Evolutionary conservation across 2,888 invertebrate genomes (phyloP).

Genomic region (Peribatodes rhomboidaria): DNA sequence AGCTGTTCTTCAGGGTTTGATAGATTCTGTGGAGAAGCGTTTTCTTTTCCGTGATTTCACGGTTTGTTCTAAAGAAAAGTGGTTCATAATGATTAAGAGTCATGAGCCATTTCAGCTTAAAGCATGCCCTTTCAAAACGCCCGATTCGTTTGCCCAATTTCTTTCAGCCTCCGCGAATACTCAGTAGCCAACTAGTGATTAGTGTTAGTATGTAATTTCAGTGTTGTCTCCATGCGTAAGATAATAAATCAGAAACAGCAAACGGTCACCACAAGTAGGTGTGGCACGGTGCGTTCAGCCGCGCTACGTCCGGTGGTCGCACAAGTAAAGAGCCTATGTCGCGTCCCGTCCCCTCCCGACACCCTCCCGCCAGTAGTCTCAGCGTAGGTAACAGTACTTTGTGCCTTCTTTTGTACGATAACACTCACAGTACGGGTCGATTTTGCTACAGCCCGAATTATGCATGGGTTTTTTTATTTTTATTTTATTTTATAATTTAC

Average conservation of each 20-base stretch:
- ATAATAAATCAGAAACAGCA: slow-evolving; percentile 77
- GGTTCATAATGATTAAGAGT: neutral
- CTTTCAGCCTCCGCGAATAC: slow-evolving; percentile 36
- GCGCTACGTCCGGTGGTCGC: slow-evolving; percentile 73
- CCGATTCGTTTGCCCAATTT: slow-evolving; percentile 8
- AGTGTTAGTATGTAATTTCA: slow-evolving; percentile 35
- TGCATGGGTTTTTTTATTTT: slow-evolving; percentile 78
- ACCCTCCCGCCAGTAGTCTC: slow-evolving; percentile 53
- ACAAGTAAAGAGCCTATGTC: slow-evolving; percentile 74
- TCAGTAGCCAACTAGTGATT: slow-evolving; percentile 11
- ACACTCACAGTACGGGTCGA: slow-evolving; percentile 67
- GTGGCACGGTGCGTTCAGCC: slow-evolving; percentile 78
- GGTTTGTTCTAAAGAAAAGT: neutral
- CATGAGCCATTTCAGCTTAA: neutral
- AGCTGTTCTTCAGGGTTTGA: no score
- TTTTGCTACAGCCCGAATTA: slow-evolving; percentile 72
- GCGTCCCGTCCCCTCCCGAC: slow-evolving; percentile 51
- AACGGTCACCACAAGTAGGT: slow-evolving; percentile 84
- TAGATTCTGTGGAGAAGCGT: no score
- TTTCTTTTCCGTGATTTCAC: no score
- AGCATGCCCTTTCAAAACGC: neutral
- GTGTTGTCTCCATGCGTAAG: slow-evolving; percentile 76
- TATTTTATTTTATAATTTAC: slow-evolving; percentile 51
- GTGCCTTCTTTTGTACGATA: slow-evolving; percentile 57
- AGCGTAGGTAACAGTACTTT: slow-evolving; percentile 56